A percentile compares a stretch with the other conserved stretches of the same genome.
These are phyloP conservation scores for Tachypleus tridentatus DNA, from an alignment of 1,140 invertebrate genomes.

Conservation along the genomic window DNA sequence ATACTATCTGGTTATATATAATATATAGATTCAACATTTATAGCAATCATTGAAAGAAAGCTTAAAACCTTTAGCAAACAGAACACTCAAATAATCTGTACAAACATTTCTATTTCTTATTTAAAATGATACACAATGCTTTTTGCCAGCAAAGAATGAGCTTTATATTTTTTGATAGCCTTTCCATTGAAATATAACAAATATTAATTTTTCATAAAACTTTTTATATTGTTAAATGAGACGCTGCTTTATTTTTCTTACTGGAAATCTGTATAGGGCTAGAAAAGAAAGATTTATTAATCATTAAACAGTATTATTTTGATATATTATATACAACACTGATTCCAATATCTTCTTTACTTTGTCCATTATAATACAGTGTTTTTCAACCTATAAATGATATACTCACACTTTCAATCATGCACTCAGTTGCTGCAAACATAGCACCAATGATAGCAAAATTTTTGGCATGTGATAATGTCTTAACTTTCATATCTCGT, in stretches of 20 bases:
- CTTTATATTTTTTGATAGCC: too few species aligned
- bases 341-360: background rate
- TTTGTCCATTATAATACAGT: background rate
- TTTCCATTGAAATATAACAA: constrained; percentile 2
- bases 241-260: background rate
- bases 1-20: too few species aligned
- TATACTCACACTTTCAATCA: constrained; percentile 65
- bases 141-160: too few species aligned
- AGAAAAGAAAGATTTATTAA: too few species aligned
- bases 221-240: constrained; percentile 25
- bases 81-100: too few species aligned
- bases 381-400: background rate
- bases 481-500: constrained; percentile 81
- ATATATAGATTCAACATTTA: too few species aligned
- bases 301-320: background rate
- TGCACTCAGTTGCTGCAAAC: constrained; percentile 85
- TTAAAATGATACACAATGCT: too few species aligned
- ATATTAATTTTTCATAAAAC: constrained; percentile 24
- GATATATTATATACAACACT: constrained; percentile 1
- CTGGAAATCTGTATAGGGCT: background rate
- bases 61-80: too few species aligned
- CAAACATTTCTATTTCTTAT: too few species aligned
- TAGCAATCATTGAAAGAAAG: too few species aligned
- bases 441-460: constrained; percentile 89
- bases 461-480: constrained; percentile 88